These are phyloP conservation scores for Athene cunicularia DNA, from an alignment of 2,113 vertebrate genomes.

Conservation along the genomic window DNA sequence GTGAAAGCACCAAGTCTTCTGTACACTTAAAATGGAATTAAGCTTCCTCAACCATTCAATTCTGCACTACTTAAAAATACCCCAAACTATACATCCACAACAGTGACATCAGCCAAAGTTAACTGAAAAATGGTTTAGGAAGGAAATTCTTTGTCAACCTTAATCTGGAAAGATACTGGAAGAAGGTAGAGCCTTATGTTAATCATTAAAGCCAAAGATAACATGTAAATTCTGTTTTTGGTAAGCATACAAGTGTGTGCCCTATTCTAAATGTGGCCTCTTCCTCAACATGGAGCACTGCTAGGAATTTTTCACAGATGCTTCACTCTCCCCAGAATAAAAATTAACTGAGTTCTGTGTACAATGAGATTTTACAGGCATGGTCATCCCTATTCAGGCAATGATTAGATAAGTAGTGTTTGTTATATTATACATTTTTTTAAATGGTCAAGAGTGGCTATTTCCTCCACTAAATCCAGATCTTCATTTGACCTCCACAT, in stretches of 20 bases:
- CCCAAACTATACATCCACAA: background rate
- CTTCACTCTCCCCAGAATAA: background rate
- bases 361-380: background rate
- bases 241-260: background rate
- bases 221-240: background rate
- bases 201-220: background rate
- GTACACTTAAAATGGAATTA: background rate
- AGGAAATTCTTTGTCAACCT: background rate
- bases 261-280: background rate
- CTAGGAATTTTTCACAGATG: background rate
- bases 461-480: background rate
- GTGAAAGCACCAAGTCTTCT: background rate
- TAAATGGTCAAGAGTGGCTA: background rate
- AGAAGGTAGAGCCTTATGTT: background rate
- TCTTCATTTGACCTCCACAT: background rate
- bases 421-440: background rate
- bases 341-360: background rate
- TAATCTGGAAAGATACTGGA: background rate
- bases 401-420: background rate
- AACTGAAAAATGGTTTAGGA: background rate
- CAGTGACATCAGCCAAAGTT: background rate
- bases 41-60: background rate
- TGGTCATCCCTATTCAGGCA: background rate
- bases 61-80: background rate
- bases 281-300: background rate